Conservation (phyloP, 2,888 invertebrate species). For the Lasioglossum zephyrum region DNA sequence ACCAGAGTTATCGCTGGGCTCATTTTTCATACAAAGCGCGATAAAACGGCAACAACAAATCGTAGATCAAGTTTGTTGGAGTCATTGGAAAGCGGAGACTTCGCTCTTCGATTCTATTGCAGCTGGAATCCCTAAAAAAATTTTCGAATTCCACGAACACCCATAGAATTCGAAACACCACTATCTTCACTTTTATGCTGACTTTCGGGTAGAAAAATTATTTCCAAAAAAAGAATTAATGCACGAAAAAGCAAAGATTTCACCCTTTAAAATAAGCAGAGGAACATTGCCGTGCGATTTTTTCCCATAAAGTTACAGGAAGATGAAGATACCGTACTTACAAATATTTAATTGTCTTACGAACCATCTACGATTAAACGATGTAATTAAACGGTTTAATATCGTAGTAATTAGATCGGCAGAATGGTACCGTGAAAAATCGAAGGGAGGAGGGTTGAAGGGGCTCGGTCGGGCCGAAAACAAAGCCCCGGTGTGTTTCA, state of each 20-base stretch:
- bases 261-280: not conserved
- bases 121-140: not conserved
- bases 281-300: not conserved
- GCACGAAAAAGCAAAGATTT: not conserved
- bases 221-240: not conserved
- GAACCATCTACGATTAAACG: not conserved
- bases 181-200: not conserved
- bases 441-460: not conserved
- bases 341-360: not conserved
- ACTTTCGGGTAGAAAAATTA: accelerated
- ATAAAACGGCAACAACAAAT: not conserved
- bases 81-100: not conserved
- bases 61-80: not conserved
- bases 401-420: not conserved
- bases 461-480: not conserved
- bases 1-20: not conserved
- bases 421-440: not conserved
- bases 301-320: not conserved
- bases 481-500: conserved; percentile 4
- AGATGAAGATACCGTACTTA: too few species aligned
- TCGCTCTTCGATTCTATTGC: accelerated
- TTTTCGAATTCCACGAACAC: not conserved
- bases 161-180: accelerated
- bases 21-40: not conserved
- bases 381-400: not conserved